A percentile compares a stretch with the other conserved stretches of the same genome.
phyloP scores from a whole-genome alignment of 1,140 invertebrate species.

The Platorchestia sp. region DNA sequence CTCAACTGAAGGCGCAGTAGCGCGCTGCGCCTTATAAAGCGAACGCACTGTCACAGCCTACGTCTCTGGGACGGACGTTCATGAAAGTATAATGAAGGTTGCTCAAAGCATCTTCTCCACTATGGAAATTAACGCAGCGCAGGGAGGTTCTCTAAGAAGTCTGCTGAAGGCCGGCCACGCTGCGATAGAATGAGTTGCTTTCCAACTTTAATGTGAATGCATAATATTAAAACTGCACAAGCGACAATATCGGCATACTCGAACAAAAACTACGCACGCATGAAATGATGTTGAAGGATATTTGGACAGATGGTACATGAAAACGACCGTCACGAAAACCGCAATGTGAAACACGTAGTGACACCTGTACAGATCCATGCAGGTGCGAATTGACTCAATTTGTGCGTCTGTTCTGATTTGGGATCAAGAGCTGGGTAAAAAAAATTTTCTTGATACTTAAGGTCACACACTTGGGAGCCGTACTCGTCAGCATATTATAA shows the following conservation, averaged over 20 bases:
- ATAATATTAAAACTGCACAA: background rate
- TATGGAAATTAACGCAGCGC: background rate
- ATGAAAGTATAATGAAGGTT: conserved; percentile 1
- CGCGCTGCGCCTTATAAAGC: background rate
- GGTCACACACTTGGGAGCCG: background rate
- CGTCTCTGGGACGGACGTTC: background rate
- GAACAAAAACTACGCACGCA: background rate
- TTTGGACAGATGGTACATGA: background rate
- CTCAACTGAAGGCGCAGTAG: background rate
- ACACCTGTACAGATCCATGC: no score
- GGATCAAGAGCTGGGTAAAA: no score
- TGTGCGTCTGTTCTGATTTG: no score
- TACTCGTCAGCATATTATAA: background rate
- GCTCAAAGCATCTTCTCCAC: background rate
- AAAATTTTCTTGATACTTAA: no score
- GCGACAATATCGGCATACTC: background rate
- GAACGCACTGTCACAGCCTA: background rate
- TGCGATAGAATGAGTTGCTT: background rate
- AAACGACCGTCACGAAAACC: background rate
- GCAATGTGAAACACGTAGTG: no score
- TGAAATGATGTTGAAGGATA: background rate
- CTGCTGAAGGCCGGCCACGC: background rate
- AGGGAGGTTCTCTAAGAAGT: background rate
- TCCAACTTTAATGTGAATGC: background rate
- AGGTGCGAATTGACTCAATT: no score